Base-by-base conservation (phyloP, 2,888 invertebrate genomes). In the Eupeodes luniger region DNA sequence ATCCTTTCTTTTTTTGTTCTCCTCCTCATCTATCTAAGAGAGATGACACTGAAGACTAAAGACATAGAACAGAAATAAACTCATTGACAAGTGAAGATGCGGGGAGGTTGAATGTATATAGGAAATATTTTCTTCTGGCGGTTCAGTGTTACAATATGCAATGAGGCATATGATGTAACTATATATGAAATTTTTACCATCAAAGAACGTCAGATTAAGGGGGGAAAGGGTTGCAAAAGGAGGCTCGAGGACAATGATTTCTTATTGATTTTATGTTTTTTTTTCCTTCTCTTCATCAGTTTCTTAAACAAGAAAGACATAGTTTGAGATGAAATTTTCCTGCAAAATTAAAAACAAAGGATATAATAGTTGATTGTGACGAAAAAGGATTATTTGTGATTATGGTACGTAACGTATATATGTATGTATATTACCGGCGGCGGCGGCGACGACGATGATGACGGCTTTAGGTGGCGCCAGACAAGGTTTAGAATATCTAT, bases 241-340 rank as follows among this genome's bases (percentile, higher is more conserved):
- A 5, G 40, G 6, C 40, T 10, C 12, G 53, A 40, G 19, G n/a
- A 51, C 67, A 16, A 53, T 34, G 44, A 81, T 16, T 80, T 81
- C 34, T 27, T 14, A 81, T 85, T 75, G 85, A 85, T 85, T 81
- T 74, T 70, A 34, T 74, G 12, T 44, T 74, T 34, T 0, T 80
- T 4, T 64, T 66, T 77, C 16, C 57, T 67, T 27, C 34, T 12
- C 7, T 16, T 4, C 12, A 40, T 59, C 27, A 27, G 12, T 10
- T 62, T 9, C 47, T 19, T 14, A n/a, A 27, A 40, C 36, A 70
- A 27, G 27, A 9, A 40, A 77, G 76, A 11, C 9, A 36, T 16
- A 69, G 51, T 51, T 16, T 74, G 11, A 27, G 74, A 85, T 49
- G 49, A 44, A 70, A 75, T 62, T 80, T 40, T 51, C 61, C 51